Evolutionary conservation across 2,113 vertebrate genomes (phyloP), one percentile per base, ranked within the genome.

Genomic region (Gymnogyps californianus): DNA sequence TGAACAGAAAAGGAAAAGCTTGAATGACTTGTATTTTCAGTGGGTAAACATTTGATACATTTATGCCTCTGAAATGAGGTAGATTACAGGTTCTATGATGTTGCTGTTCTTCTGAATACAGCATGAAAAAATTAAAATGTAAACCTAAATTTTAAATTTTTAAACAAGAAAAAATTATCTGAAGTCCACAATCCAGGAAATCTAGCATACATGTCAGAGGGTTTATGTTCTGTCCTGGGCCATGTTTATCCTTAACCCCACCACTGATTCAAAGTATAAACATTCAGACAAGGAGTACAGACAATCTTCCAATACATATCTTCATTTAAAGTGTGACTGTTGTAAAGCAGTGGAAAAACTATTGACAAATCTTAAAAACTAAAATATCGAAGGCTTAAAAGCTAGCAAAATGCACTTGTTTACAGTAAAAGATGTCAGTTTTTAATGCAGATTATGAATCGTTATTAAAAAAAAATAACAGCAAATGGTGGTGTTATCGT

Each of bases 1-100:
- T 91, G 85, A 90, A 71, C 26, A 89, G 71, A 34, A 57, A 71
- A 95, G 69, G 76, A 89, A 78, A 87, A 81, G 80, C 83, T 86
- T 67, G 31, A 74, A 57, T 84, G 36, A 20, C 59, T 83, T 80
- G 32, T 78, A 19, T 86, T 91, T 92, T 92, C 47, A 64, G 57
- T 55, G 29, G 65, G 38, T 94, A 94, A 96, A 89, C 42, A 36
- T 74, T 84, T 87, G 55, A 87, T 93, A 38, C 54, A 46, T 94
- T 87, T 66, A 26, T 64, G 28, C 51, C 40, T 89, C 51, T 90
- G 55, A 75, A 74, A 54, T 76, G 24, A 89, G 55, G 67, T 64
- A 70, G 71, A 66, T 86, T 62, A 77, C 54, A 70, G 71, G 42
- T 90, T 87, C 28, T 11, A 6, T 58, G n/a, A 78, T 70, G 40